A percentile compares a stretch with the other conserved stretches of the same genome.
Conservation (phyloP, 2,888 invertebrate genomes). For the Odontothrips loti region DNA sequence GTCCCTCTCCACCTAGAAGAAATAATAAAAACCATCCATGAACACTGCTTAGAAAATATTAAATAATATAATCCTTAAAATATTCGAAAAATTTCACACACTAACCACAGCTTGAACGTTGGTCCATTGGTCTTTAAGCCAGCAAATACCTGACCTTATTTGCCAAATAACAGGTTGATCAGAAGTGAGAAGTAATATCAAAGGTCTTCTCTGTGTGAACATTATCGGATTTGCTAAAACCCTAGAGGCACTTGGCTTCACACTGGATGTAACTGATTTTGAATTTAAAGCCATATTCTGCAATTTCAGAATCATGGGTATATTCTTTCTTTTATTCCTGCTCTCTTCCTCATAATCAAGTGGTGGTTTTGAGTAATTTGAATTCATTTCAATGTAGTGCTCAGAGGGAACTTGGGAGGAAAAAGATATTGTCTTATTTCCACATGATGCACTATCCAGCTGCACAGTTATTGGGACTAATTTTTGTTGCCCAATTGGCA, state of each 20-base stretch:
- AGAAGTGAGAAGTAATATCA: background rate
- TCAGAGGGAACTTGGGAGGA: too few relatives aligned
- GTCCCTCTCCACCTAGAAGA: background rate
- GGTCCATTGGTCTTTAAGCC: background rate
- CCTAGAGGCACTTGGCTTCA: background rate
- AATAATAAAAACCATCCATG: background rate
- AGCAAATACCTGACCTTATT: background rate
- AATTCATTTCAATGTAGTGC: background rate
- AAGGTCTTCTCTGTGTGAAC: background rate
- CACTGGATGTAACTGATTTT: background rate
- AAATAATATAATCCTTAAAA: background rate
- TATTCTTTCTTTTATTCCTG: background rate
- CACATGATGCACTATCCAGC: background rate
- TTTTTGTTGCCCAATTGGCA: background rate
- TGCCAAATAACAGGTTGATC: constrained; percentile 3
- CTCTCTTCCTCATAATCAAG: background rate
- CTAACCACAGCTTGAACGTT: background rate
- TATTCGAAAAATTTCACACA: background rate
- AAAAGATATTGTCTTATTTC: background rate
- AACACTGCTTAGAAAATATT: background rate
- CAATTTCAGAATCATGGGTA: background rate
- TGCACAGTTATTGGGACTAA: background rate
- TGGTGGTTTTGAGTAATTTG: background rate
- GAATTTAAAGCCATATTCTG: too few relatives aligned
- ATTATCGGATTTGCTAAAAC: background rate